Evolutionary conservation across 2,113 vertebrate genomes (phyloP), one percentile per base, ranked within the genome.

Genomic region (Fregetta grallaria): DNA sequence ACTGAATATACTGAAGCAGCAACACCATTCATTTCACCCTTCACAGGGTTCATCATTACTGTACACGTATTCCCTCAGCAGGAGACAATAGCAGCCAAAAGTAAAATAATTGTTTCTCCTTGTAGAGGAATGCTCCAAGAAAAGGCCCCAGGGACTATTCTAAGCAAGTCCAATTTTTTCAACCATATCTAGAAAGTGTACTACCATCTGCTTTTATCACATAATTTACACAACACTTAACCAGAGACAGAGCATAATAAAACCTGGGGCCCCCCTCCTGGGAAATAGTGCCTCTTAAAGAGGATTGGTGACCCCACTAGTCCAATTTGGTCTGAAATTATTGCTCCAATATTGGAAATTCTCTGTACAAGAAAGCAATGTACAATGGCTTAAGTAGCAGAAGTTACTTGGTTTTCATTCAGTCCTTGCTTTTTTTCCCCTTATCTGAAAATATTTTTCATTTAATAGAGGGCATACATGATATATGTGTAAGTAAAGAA

Each of bases 211-310:
- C 76, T 95, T 87, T 93, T 47, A 92, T 88, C 66, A 32, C 93
- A 85, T 92, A 80, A 76, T 95, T 98, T 97, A 92, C 52, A 91
- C 85, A 83, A 68, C 2, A 19, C 25, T 94, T 94, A 88, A 88
- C 59, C 58, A 83, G 62, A 92, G 92, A 45, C 59, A 13, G 65
- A 50, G 77, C 8, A 50, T 56, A 36, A 89, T 94, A 83, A 90
- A 97, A 91, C 53, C 55, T 92, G 11, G 52, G 71, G 73, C 42
- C 61, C 84, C 23, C 29, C 70, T 92, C 40, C 82, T 73, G 86
- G 94, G 89, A 92, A 91, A 90, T 20, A 22, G 30, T 15, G 66
- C 56, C 61, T 95, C 93, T 90, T 88, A 71, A 87, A 91, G 65
- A 80, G 61, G 53, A 88, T 78, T 83, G 85, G 49, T 85, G 73